Evolutionary conservation across 2,888 invertebrate genomes (phyloP).

Genomic region (Sipha maydis): DNA sequence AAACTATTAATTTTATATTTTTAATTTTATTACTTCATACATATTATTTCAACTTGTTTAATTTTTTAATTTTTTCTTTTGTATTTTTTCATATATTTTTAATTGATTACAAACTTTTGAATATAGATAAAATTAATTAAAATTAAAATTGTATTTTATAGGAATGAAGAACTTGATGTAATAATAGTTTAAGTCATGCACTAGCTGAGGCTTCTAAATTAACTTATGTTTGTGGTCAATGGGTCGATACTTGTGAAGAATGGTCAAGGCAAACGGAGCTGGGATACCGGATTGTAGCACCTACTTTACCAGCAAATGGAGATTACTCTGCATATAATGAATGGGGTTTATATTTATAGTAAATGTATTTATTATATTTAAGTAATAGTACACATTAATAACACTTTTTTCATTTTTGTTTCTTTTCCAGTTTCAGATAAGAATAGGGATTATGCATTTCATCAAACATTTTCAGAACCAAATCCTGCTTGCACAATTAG

Average conservation of each 20-base stretch:
- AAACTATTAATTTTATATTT: no score
- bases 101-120: no score
- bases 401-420: constrained; percentile 61
- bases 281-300: constrained; percentile 83
- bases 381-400: constrained; percentile 34
- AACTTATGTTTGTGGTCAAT: constrained; percentile 81
- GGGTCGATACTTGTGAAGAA: constrained; percentile 78
- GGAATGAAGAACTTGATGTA: constrained; percentile 63
- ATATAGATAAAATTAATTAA: no score
- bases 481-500: constrained; percentile 79
- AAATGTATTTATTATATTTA: constrained; percentile 53
- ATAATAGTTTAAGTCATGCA: constrained; percentile 70
- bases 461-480: constrained; percentile 70
- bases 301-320: constrained; percentile 83
- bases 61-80: no score
- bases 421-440: constrained; percentile 69
- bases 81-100: no score
- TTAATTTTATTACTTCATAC: no score
- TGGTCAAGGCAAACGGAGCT: constrained; percentile 70
- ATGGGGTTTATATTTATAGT: constrained; percentile 73
- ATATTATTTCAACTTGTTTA: no score
- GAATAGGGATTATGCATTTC: constrained; percentile 70
- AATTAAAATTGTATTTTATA: no score
- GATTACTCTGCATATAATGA: constrained; percentile 82
- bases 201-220: constrained; percentile 81